Base-by-base conservation (phyloP, 30 jellyfish, hydroid and myxozoan genomes). In the Aurelia coerulea region DNA sequence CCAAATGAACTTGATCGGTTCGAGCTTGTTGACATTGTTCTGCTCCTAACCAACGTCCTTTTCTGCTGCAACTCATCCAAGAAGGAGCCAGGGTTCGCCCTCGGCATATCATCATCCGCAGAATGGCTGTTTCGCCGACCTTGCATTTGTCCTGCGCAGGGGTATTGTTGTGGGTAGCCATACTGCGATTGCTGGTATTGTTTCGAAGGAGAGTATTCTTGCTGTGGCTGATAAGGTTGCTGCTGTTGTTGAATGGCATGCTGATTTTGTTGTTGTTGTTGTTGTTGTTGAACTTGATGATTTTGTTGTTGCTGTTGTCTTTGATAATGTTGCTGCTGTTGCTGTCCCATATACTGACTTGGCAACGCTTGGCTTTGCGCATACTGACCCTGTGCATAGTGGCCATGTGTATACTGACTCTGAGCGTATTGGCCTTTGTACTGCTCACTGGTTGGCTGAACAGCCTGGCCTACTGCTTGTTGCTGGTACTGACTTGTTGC, bases 51-150 rank as follows among this genome's bases (percentile, higher is more conserved):
- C 8, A 78, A 3, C 52, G 74, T 51, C 64, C 98, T 70, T 67
- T 96, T 86, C 31, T 78, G 89, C 52, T 93, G 97, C 69, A 93
- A 76, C 35, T 86, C 91, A 29, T 78, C 97, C 63, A 79, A 72
- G 73, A 93, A 93, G 2, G 97, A 88, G 18, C 98, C 98, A 7
- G 98, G 98, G 15, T 59, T 42, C n/a, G 96, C 98, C 9, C 50
- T 90, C 23, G 91, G 97, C 83, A 96, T 86, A 14, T 88, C 97
- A 62, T 93, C 92, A 70, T 92, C 98, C 1, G 86, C 76, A 17
- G 97, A 83, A 41, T 83, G 92, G 58, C 80, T 83, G 37, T 39
- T 70, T 2, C 86, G 79, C 42, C 73, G 62, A 2, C 13, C 54
- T 18, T 76, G 62, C 11, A 16, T 15, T 23, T 68, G 78, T 68